A percentile compares a stretch with the other conserved stretches of the same genome.
phyloP scores from a whole-genome alignment of 2,797 vertebrate species.

The Ctenochaetus hawaiiensis region DNA sequence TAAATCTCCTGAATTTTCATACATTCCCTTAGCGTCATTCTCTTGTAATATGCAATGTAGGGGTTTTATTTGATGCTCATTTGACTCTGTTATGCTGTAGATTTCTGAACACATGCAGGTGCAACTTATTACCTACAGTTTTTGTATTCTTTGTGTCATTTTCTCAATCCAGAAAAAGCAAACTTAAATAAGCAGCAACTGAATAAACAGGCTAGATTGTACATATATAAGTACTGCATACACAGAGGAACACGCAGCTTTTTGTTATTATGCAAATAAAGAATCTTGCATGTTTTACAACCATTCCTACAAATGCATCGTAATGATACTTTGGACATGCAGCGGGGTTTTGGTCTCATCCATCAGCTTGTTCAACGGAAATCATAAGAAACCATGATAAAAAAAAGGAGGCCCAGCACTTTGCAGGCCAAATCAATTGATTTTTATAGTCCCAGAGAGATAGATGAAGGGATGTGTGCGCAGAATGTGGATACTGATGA shows the following conservation, averaged over 20 bases:
- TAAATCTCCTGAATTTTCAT: background rate
- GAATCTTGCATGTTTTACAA: background rate
- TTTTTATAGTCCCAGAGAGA: constrained; percentile 76
- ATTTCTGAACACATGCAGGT: too few species aligned
- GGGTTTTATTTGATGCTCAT: background rate
- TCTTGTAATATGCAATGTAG: background rate
- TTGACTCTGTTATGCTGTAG: background rate
- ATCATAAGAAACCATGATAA: constrained; percentile 57
- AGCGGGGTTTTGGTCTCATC: constrained; percentile 23
- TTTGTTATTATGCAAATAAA: constrained; percentile 17
- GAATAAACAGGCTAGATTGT: too few species aligned
- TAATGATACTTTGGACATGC: constrained; percentile 15
- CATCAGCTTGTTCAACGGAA: constrained; percentile 38
- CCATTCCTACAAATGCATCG: constrained; percentile 15
- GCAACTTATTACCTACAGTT: too few species aligned
- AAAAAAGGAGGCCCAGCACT: constrained; percentile 40
- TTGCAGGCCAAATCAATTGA: constrained; percentile 76
- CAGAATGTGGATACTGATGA: constrained; percentile 76
- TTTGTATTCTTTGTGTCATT: too few species aligned
- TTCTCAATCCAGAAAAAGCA: too few species aligned
- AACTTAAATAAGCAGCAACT: too few species aligned
- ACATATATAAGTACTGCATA: too few species aligned
- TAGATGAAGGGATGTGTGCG: constrained; percentile 71
- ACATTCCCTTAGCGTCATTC: background rate
- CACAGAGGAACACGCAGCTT: background rate